Evolutionary conservation across 2,113 vertebrate genomes (phyloP), one percentile per base, ranked within the genome.

Genomic region (Sorex araneus): DNA sequence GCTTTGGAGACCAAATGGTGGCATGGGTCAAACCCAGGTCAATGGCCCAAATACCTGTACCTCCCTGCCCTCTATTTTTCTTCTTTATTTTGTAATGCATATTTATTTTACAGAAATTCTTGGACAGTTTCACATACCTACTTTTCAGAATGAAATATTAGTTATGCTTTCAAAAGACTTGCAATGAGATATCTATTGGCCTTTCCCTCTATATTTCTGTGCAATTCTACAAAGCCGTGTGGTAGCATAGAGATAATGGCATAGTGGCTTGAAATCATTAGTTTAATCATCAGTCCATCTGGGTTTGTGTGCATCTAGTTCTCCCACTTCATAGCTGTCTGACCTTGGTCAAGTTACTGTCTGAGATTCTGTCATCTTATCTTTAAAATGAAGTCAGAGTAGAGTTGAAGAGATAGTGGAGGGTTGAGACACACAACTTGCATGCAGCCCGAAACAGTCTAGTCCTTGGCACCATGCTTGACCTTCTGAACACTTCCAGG

Each of bases 361-460:
- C 27, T 34, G 6, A 67, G 2, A 19, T 75, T 92, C 23, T 76
- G 74, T 83, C 43, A 40, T 7, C 60, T 77, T 84, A 90, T 80
- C 19, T 79, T 67, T 84, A 90, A 87, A 90, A 76, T 80, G 83
- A 86, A 92, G 70, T 21, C 86, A 34, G 23, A 45, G 2, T 78
- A 25, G 7, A 40, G 40, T 40, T 40, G 40, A 7, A 40, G 40
- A 40, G 40, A 40, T 40, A 40, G 40, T 40, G 7, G 40, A 40
- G 40, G 40, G 40, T 40, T 40, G 7, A 40, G 40, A 40, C 40
- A 40, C 40, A 40, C 7, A 40, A 3, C 40, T 40, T 40, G 40
- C 40, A 40, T 40, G 40, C 40, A 40, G 40, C 40, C 40, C 3
- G 7, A 3, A 40, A 40, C 7, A 7, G 40, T 40, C 7, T 4